Evolutionary conservation across 2,113 vertebrate genomes (phyloP).

Genomic region (Centropus bengalensis): DNA sequence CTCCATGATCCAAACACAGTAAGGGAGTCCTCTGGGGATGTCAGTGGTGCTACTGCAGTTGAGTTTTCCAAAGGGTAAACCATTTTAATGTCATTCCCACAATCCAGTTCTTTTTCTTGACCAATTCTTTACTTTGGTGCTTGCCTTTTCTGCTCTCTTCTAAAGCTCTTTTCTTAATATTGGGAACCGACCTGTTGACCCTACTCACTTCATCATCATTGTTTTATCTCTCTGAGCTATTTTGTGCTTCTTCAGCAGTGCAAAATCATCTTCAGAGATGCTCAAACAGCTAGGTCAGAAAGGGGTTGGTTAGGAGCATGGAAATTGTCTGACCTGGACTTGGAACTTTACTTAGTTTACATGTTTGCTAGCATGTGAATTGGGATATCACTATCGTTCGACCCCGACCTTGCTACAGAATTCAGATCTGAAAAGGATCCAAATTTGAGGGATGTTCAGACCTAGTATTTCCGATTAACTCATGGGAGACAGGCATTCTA

Average conservation of each 20-base stretch:
- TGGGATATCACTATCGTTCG: background rate
- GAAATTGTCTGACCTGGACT: constrained; percentile 2
- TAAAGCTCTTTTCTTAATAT: background rate
- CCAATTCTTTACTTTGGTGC: background rate
- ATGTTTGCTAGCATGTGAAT: background rate
- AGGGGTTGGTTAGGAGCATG: background rate
- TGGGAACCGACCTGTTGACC: background rate
- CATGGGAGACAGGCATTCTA: background rate
- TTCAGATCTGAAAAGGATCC: background rate
- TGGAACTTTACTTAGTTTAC: background rate
- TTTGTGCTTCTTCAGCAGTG: accelerated
- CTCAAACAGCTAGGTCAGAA: background rate
- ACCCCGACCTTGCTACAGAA: background rate
- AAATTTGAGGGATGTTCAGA: background rate
- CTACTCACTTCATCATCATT: background rate
- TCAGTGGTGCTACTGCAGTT: background rate
- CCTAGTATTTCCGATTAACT: background rate
- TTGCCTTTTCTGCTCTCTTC: background rate
- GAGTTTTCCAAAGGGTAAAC: constrained; percentile 22
- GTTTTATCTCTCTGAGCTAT: background rate
- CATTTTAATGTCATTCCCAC: background rate
- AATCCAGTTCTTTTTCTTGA: background rate
- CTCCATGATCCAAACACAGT: background rate
- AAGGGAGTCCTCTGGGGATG: background rate
- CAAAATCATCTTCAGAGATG: background rate